Evolutionary conservation across 1,140 invertebrate genomes (phyloP), one percentile per base, ranked within the genome.

Genomic region (Dendrolimus punctatus): DNA sequence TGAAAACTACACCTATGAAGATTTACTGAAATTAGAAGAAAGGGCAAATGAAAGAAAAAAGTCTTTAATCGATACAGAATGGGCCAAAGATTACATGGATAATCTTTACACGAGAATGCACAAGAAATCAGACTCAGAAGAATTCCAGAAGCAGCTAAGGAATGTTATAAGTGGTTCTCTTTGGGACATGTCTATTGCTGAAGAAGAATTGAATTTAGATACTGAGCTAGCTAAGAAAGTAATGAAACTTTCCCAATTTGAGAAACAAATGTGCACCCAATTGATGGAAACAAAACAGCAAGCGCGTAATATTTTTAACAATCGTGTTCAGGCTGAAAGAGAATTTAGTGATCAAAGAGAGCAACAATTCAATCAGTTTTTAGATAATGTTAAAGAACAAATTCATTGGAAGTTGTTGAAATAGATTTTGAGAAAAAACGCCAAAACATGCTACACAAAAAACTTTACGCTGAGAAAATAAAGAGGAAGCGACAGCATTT

Each of bases 211-310:
- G 45, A 72, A 83, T 49, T 66, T 89, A 23, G 85, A 90, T 57
- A 75, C 73, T 42, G 68, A 82, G n/a, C 69, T 90, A 8, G 86
- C 86, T 0, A 81, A 86, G 53, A 89, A 88, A 59, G 80, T 91
- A 4, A 66, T 91, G 58, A 88, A 89, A 60, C 84, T 91, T 50
- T 90, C 90, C 3, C 78, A 87, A 37, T 91, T 90, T 68, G 91
- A 92, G 58, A 91, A 91, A 65, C 88, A 90, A 71, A 89, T 92
- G 73, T 79, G 88, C 39, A 87, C 84, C 39, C 90, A 91, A 73
- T 71, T 92, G 40, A 87, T 88, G 66, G 89, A 90, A 64, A 87
- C 90, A 0, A 87, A 89, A 10, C 76, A 89, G 39, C 83, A 90
- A 60, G 88, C 87, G 39, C 76, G 88, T 7, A 80, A 85, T 53